Base-by-base conservation (phyloP, 37 sponge, comb jelly and placozoan genomes). In the Hormiphora californensis region DNA sequence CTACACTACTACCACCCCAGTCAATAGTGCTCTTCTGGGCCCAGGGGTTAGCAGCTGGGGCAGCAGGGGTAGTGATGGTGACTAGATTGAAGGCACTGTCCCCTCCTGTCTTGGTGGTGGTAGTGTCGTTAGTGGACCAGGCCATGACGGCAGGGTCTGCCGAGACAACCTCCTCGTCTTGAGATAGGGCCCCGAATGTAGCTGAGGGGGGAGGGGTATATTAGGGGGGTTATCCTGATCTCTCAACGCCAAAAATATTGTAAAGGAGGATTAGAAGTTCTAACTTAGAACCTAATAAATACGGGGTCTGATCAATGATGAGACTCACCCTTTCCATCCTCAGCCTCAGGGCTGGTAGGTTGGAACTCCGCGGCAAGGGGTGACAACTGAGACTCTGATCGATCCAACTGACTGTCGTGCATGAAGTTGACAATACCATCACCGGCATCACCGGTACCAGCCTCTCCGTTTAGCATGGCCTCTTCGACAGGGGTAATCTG, bases 351-450 rank as follows among this genome's bases (percentile, higher is more conserved):
- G 23, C 81, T 73, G 25, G 81, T 33, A 40, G 81, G 81, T 28
- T 73, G 81, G 46, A 73, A 73, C 81, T 73, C 81, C 1, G 81
- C 46, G 8, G 81, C 81, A 28, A 43, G 81, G 3, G 81, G 81
- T 1, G 81, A 73, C 23, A 73, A 46, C 46, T 73, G 81, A 41
- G 46, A 43, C 81, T 73, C 81, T 12, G 81, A 73, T 28, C 81
- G 3, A 30, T 73, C 81, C n/a, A 73, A 46, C 81, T 73, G 81
- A 28, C 46, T 43, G 25, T 73, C 81, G 81, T 73, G 81, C 81
- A 73, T 73, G 81, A 73, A 73, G 81, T 73, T 73, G 28, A 73
- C 81, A n/a, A 73, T 25, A 2, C 36, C 81, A 33, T 73, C 81
- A 39, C 43, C 81, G 27, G 43, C 9, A 1, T 22, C 46, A 15